Percentiles rank a stretch among this genome's conserved stretches.
These are phyloP conservation scores for Drosophila kikkawai DNA, from an alignment of 1,140 invertebrate genomes.

Conservation along the genomic window DNA sequence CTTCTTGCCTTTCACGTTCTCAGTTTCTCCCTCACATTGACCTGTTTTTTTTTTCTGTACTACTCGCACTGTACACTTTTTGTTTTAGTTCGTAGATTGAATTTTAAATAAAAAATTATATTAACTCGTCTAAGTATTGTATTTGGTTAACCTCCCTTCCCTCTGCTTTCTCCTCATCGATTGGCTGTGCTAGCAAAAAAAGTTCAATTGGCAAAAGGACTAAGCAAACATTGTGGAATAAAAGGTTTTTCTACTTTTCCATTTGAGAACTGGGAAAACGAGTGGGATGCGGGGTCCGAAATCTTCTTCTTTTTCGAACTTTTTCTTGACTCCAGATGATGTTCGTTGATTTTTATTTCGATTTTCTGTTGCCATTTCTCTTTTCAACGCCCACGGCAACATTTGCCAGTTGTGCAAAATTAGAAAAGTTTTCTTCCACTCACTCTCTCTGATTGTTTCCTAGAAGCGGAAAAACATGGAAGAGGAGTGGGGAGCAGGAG, in stretches of 20 bases:
- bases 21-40: constrained; percentile 4
- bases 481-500: background rate
- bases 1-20: background rate
- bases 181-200: constrained; percentile 51
- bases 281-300: background rate
- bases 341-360: constrained; percentile 61
- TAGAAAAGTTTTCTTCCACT: constrained; percentile 70
- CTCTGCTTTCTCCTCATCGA: constrained; percentile 20
- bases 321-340: constrained; percentile 40
- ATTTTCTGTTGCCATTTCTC: constrained; percentile 56
- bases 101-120: constrained; percentile 84
- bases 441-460: constrained; percentile 41
- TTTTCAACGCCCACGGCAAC: constrained; percentile 57
- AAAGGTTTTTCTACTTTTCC: constrained; percentile 84
- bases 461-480: constrained; percentile 19
- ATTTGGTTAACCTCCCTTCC: constrained; percentile 41
- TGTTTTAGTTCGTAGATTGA: constrained; percentile 84
- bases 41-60: background rate
- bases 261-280: constrained; percentile 36
- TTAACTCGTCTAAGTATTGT: constrained; percentile 80
- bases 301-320: constrained; percentile 28
- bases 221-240: constrained; percentile 83
- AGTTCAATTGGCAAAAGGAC: constrained; percentile 82
- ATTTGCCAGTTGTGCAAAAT: constrained; percentile 69
- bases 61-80: constrained; percentile 53